These are phyloP conservation scores for Phocoena phocoena DNA, from an alignment of 2,113 vertebrate genomes.

Conservation along the genomic window DNA sequence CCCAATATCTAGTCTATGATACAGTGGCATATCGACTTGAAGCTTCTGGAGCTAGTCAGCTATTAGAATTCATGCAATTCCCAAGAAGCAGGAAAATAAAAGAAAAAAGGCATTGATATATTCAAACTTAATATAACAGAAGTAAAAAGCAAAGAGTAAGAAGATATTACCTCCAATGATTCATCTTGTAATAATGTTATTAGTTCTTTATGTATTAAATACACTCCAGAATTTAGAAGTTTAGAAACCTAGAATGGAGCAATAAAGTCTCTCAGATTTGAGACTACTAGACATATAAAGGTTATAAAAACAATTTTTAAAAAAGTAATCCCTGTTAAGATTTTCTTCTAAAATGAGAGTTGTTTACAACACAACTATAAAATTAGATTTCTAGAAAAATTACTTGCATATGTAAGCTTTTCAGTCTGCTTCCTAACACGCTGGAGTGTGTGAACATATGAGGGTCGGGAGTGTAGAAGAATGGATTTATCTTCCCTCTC, in stretches of 20 bases:
- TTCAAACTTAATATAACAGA: conserved; percentile 36
- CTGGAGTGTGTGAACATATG: not conserved
- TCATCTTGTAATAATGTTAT: conserved; percentile 93
- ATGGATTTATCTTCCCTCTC: not conserved
- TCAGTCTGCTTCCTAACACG: not conserved
- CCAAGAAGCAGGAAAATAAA: not conserved
- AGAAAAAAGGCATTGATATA: not conserved
- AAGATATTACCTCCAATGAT: conserved; percentile 91
- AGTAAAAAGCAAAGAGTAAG: conserved; percentile 62
- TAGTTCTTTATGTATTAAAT: conserved; percentile 93
- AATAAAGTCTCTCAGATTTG: conserved; percentile 70
- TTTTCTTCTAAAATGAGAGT: conserved; percentile 33
- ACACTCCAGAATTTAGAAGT: conserved; percentile 91
- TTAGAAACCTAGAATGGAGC: conserved; percentile 90
- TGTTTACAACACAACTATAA: not conserved
- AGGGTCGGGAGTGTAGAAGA: not conserved
- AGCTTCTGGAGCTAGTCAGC: not conserved
- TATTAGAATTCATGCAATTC: not conserved
- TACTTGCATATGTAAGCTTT: not conserved
- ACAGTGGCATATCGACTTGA: not conserved
- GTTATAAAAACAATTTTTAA: not conserved
- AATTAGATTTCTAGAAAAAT: not conserved
- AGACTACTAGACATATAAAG: conserved; percentile 33
- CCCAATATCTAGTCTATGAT: not conserved
- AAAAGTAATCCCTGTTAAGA: not conserved